Conservation (phyloP, 2,113 vertebrate species). For the Nothocercus nigrocapillus region DNA sequence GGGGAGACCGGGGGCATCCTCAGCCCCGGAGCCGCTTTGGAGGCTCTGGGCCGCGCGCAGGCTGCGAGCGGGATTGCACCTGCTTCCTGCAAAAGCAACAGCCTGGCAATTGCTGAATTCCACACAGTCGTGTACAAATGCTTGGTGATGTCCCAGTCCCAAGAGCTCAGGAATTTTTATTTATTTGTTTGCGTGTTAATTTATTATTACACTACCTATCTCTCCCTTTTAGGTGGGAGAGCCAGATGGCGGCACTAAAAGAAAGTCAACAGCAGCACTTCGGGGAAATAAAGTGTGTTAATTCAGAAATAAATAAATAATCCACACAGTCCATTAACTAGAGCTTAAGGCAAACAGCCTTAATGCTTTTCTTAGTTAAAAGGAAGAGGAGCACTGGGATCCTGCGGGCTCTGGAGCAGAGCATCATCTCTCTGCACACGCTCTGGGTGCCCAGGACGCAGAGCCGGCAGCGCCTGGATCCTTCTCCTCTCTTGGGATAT, state of each 20-base stretch:
- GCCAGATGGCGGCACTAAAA: slow-evolving; percentile 62
- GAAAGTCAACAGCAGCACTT: slow-evolving; percentile 57
- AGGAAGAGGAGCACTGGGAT: neutral
- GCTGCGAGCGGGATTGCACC: neutral
- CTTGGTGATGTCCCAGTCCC: neutral
- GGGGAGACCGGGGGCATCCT: too few species aligned
- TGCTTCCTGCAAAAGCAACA: slow-evolving; percentile 24
- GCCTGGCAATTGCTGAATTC: neutral
- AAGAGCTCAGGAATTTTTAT: neutral
- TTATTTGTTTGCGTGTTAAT: slow-evolving; percentile 44
- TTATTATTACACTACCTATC: neutral
- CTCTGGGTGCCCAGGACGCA: fast-evolving
- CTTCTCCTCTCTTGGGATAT: neutral
- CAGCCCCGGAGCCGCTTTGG: too few species aligned
- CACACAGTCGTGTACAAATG: neutral
- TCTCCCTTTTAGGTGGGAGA: slow-evolving; percentile 18
- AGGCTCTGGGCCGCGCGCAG: neutral
- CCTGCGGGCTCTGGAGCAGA: neutral
- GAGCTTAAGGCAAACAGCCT: slow-evolving; percentile 52
- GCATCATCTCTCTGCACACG: fast-evolving
- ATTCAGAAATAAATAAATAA: slow-evolving; percentile 68
- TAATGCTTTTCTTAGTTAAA: slow-evolving; percentile 63
- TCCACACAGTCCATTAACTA: slow-evolving; percentile 44
- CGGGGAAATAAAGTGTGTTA: slow-evolving; percentile 61
- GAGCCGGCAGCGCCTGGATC: neutral